Conservation (phyloP, 2,888 invertebrate species). For the Brachyopa scutellaris region DNA sequence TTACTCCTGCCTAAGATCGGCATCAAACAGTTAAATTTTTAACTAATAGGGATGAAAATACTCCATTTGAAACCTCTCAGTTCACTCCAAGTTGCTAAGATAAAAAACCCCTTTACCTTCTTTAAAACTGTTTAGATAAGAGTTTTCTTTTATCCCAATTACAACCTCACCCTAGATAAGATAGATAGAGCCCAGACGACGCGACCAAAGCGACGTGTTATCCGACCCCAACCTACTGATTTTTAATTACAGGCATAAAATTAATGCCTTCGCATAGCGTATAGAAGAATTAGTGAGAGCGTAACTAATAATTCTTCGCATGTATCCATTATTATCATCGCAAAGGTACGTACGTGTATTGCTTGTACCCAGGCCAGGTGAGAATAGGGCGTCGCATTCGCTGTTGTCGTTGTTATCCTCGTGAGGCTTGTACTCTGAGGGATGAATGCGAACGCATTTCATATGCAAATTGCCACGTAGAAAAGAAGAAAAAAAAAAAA, state of each 20-base stretch:
- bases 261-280: constrained; percentile 61
- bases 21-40: no score
- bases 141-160: constrained; percentile 21
- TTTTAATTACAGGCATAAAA: constrained; percentile 58
- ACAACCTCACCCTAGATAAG: constrained; percentile 22
- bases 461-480: constrained; percentile 60
- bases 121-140: no score
- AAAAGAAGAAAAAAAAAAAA: neutral
- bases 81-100: no score
- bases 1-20: no score
- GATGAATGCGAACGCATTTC: constrained; percentile 62
- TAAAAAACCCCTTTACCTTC: no score
- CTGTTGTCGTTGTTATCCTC: constrained; percentile 56
- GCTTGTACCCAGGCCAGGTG: constrained; percentile 41
- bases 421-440: constrained; percentile 33
- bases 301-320: constrained; percentile 72
- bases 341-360: neutral
- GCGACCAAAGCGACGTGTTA: neutral
- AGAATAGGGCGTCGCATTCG: constrained; percentile 60
- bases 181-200: constrained; percentile 11
- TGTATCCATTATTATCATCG: constrained; percentile 63
- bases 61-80: no score
- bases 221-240: constrained; percentile 33
- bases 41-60: no score
- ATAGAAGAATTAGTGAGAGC: constrained; percentile 53